These are phyloP conservation scores for Eledona agricola DNA, from an alignment of 2,888 invertebrate species.

Conservation along the genomic window DNA sequence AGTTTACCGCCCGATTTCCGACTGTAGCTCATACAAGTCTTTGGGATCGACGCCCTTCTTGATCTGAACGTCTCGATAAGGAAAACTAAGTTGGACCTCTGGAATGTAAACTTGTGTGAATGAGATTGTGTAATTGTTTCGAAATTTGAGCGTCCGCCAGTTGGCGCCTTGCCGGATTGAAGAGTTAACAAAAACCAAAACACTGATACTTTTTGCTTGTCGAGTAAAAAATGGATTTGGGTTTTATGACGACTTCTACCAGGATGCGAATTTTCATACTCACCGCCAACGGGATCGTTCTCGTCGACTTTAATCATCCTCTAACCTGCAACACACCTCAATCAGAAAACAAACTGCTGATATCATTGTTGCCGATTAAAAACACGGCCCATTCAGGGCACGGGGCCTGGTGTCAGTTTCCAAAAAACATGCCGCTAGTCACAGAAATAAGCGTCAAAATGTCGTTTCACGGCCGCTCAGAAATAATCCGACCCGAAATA, in stretches of 20 bases:
- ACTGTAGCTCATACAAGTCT: conserved; percentile 84
- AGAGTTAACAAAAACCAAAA: conserved; percentile 31
- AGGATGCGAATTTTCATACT: too few relatives aligned
- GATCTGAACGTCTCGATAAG: conserved; percentile 85
- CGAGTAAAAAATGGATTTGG: conserved; percentile 1
- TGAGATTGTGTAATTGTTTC: conserved; percentile 28
- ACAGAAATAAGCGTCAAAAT: too few relatives aligned
- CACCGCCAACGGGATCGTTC: conserved; percentile 89
- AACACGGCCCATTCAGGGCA: conserved; percentile 15
- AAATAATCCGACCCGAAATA: too few relatives aligned
- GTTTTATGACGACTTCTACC: not conserved
- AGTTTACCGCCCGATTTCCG: conserved; percentile 92
- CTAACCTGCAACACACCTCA: conserved; percentile 50
- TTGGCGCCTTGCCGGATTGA: conserved; percentile 37
- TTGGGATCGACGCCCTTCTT: conserved; percentile 86
- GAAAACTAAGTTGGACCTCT: conserved; percentile 91
- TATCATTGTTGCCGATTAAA: conserved; percentile 24
- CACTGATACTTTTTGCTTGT: conserved; percentile 12
- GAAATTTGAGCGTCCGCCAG: conserved; percentile 36
- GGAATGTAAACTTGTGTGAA: conserved; percentile 53
- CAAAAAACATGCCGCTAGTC: too few relatives aligned
- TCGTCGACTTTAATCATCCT: conserved; percentile 90
- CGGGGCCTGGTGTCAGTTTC: too few relatives aligned
- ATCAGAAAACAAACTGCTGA: too few relatives aligned
- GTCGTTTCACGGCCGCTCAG: too few relatives aligned